These are phyloP conservation scores for Ostrea edulis DNA, from an alignment of 1,140 invertebrate species.

Conservation along the genomic window DNA sequence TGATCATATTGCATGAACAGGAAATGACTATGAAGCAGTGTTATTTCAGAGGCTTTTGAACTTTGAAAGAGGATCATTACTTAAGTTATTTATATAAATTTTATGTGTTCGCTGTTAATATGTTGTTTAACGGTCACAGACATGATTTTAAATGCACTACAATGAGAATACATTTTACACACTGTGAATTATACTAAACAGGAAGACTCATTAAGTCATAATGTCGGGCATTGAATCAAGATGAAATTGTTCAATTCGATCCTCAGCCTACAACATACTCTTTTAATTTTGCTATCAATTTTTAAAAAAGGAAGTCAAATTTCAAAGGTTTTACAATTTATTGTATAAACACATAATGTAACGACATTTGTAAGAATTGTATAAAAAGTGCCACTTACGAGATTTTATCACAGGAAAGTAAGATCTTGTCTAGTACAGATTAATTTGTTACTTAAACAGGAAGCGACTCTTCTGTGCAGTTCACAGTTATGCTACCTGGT, in stretches of 20 bases:
- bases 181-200: too few species aligned
- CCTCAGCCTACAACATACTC: too few species aligned
- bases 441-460: neutral
- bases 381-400: neutral
- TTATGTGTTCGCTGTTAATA: too few species aligned
- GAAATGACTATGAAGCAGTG: conserved; percentile 1
- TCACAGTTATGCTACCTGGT: too few species aligned
- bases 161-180: too few species aligned
- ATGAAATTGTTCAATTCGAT: too few species aligned
- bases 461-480: neutral
- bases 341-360: neutral
- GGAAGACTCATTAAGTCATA: too few species aligned
- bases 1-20: neutral
- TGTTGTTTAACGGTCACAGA: too few species aligned
- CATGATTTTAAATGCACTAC: too few species aligned
- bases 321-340: neutral
- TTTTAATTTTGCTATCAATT: too few species aligned
- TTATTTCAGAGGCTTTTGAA: neutral
- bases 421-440: neutral
- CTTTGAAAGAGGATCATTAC: neutral
- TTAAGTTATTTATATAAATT: too few species aligned
- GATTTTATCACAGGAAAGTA: neutral
- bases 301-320: neutral
- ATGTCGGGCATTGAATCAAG: too few species aligned
- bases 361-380: neutral